Evolutionary conservation across 2,113 vertebrate genomes (phyloP), one percentile per base, ranked within the genome.

Genomic region (Gobius niger): DNA sequence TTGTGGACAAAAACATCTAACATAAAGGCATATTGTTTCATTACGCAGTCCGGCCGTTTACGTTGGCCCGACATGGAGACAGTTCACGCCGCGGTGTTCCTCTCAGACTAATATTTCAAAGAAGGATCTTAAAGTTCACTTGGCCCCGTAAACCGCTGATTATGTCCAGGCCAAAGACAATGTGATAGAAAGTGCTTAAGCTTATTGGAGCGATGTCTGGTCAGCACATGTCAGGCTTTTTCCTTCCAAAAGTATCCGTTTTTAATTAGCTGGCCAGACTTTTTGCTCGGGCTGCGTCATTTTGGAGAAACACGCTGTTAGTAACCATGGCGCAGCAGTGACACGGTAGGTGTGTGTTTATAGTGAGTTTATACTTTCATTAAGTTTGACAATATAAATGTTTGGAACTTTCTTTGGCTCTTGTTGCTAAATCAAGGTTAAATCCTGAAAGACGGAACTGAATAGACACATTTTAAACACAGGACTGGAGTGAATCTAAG

Each of bases 211-310:
- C 90, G 77, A 86, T 90, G 89, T 88, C 82, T 78, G 65, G 53
- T 94, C 90, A 95, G 86, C 94, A 95, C 92, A 93, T 94, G 93
- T 93, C 91, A 81, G 83, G 77, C 59, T 92, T 76, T 70, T 89
- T 90, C 93, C 92, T 93, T 4, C 3, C 95, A 93, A 92, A 87
- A 71, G 16, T 47, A 59, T 93, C 93, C 94, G 53, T 81, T 94
- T 93, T 95, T 96, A 96, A 97, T 98, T 93, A 93, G 83, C 93
- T 96, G 95, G 94, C 95, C 92, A 97, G 95, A 97, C 94, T 9
- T 47, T 12, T 11, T 56, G 51, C 63, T 24, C 16, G 5, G 54
- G 16, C 16, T 52, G 51, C 16, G 16, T 10, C 8, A 9, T 18
- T 9, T 46, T 46, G 7, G 51, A 11, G 24, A 11, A 57, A 40